Conservation (phyloP, 2,113 vertebrate genomes). For the Cyprinus carpio region DNA sequence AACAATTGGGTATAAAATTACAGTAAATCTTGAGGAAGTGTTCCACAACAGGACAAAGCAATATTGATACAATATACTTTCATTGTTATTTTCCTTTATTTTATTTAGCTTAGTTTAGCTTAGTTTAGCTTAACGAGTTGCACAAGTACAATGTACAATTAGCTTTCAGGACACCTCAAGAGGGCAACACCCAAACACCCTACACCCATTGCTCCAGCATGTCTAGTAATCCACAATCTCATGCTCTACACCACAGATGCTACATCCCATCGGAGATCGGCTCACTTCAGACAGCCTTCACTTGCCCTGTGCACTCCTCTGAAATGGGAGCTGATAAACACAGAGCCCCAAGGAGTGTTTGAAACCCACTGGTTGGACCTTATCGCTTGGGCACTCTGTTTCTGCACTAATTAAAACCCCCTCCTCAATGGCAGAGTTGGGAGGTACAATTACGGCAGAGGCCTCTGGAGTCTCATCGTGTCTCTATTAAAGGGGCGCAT, state of each 20-base stretch:
- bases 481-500: conserved; percentile 98
- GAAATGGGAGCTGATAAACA: conserved; percentile 8
- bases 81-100: too few relatives aligned
- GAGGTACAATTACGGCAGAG: conserved; percentile 89
- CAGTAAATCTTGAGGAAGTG: too few relatives aligned
- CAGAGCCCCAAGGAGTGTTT: conserved; percentile 45
- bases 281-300: conserved; percentile 20
- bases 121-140: too few relatives aligned
- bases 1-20: too few relatives aligned
- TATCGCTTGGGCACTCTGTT: conserved; percentile 81
- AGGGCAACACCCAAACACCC: not conserved
- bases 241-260: not conserved
- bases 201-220: not conserved
- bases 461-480: conserved; percentile 96
- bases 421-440: conserved; percentile 78
- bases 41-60: too few relatives aligned
- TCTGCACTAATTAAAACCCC: conserved; percentile 90
- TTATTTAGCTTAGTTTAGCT: too few relatives aligned
- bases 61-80: too few relatives aligned
- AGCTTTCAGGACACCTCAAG: not conserved
- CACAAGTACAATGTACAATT: not conserved
- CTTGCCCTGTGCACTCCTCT: conserved; percentile 12
- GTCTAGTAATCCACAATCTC: not conserved
- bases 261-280: not conserved
- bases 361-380: conserved; percentile 36